Evolutionary conservation across 2,888 invertebrate genomes (phyloP).

Genomic region (Drosophila colorata): DNA sequence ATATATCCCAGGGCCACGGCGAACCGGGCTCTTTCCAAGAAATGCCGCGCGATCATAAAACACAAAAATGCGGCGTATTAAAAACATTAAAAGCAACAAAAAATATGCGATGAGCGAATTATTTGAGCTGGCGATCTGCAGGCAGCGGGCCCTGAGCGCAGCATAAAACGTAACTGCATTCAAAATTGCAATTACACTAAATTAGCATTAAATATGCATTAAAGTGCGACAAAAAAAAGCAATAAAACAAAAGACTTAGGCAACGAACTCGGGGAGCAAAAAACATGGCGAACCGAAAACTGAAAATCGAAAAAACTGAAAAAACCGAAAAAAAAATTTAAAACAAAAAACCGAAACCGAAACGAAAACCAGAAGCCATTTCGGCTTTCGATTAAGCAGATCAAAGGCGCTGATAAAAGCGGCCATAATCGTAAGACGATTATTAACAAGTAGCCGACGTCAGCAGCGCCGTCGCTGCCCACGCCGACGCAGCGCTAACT

Average conservation of each 20-base stretch:
- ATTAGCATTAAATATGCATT: constrained; percentile 72
- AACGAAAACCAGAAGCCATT: constrained; percentile 83
- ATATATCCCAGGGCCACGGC: constrained; percentile 58
- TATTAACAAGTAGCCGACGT: constrained; percentile 81
- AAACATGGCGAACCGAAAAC: constrained; percentile 43
- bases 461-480: constrained; percentile 14
- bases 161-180: constrained; percentile 54
- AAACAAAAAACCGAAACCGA: constrained; percentile 22
- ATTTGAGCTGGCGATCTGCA: constrained; percentile 21
- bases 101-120: constrained; percentile 60
- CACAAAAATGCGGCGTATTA: constrained; percentile 68
- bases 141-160: constrained; percentile 8
- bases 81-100: constrained; percentile 38
- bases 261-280: constrained; percentile 61
- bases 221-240: constrained; percentile 43
- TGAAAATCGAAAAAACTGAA: constrained; percentile 34
- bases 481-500: background rate
- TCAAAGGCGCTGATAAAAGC: constrained; percentile 71
- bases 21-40: constrained; percentile 62
- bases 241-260: constrained; percentile 78
- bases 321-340: constrained; percentile 10
- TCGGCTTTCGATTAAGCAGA: constrained; percentile 84
- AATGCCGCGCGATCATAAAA: constrained; percentile 72
- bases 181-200: constrained; percentile 76
- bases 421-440: constrained; percentile 74